Evolutionary conservation across 1,140 invertebrate genomes (phyloP), one percentile per base, ranked within the genome.

Genomic region (Papilio polyxenes): DNA sequence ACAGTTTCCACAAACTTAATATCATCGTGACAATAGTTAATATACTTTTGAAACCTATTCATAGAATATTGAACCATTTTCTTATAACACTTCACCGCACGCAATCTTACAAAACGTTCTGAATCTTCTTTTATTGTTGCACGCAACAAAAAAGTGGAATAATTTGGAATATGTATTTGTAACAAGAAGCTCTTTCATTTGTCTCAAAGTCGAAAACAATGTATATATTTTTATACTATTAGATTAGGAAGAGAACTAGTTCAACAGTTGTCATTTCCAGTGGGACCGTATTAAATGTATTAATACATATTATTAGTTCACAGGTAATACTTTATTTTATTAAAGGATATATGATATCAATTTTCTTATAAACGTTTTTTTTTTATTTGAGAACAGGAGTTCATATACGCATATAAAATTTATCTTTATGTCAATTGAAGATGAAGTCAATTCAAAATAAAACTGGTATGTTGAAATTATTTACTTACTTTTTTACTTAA

Each of bases 1-100:
- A 72, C 31, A 72, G 13, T 5, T 40, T 72, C 65, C 65, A 37
- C 13, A 17, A 62, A 5, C 65, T 72, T 13, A 72, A 72, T 72
- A 40, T 72, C 65, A 72, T 37, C 65, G 31, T 72, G 65, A 72
- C 65, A 31, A 31, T 65, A 31, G 9, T 65, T 20, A 59, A 59
- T 59, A 59, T 59, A 20, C n/a, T 59, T 31, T 37, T 0, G 10
- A 13, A n/a, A 31, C 20, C 62, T 65, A 59, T 59, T 10, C 15
- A 53, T 17, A 6, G 3, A 53, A 53, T 53, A 53, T 53, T 15
- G 51, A 53, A 17, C 13, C 15, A 53, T 53, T 53, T 53, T 17
- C 56, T 56, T 56, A n/a, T 59, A 59, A 53, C 51, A 53, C 51
- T 53, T 17, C 51, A 53, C 40, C 40, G 9, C 59, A 62, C n/a